Percentiles rank a stretch among this genome's conserved stretches.
Conservation (phyloP, 2,888 invertebrate species). For the Bellardia pandia region DNA sequence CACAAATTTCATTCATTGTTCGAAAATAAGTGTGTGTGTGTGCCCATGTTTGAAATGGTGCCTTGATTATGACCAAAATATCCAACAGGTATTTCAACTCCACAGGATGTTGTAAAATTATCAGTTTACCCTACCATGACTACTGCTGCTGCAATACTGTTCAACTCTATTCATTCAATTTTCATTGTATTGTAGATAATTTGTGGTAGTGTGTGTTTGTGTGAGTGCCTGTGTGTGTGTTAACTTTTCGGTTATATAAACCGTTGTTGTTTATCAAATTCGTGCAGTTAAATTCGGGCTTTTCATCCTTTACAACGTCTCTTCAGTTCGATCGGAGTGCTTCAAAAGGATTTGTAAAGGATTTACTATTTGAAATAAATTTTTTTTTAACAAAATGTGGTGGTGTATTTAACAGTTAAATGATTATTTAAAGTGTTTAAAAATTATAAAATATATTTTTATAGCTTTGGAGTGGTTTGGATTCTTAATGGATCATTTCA, state of each 20-base stretch:
- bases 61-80: conserved; percentile 22
- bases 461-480: conserved; percentile 14
- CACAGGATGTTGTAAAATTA: not conserved
- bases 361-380: conserved; percentile 9
- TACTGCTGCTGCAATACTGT: not conserved
- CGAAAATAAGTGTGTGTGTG: not conserved
- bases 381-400: conserved; percentile 43
- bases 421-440: not conserved
- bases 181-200: conserved; percentile 8
- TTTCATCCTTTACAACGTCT: conserved; percentile 27
- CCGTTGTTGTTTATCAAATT: conserved; percentile 36
- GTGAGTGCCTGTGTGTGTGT: conserved; percentile 5
- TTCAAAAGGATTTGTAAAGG: not conserved
- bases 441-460: not conserved
- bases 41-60: not conserved
- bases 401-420: conserved; percentile 60
- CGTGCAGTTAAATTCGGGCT: conserved; percentile 49
- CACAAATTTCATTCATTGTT: conserved; percentile 35
- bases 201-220: not conserved
- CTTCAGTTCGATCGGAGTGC: not conserved
- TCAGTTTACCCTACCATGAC: conserved; percentile 3
- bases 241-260: conserved; percentile 63
- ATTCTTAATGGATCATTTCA: conserved; percentile 61
- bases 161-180: not conserved
- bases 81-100: conserved; percentile 61